Base-by-base conservation (phyloP, 2,888 invertebrate species). In the Pachliopta kotzebuea region DNA sequence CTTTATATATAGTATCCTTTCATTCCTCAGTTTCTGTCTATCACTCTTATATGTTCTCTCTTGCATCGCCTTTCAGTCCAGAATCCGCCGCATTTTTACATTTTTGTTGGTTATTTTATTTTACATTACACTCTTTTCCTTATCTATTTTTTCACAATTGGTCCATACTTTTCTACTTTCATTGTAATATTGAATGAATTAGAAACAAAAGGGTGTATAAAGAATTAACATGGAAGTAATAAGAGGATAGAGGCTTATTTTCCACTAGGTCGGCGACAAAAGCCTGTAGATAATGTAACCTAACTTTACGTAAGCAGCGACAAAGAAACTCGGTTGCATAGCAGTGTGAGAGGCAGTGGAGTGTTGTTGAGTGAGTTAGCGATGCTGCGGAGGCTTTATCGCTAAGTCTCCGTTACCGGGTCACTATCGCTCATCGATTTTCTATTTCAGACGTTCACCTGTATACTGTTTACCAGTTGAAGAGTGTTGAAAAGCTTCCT, bases 371-470 rank as follows among this genome's bases (percentile, higher is more conserved):
- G 65, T 60, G 59, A 63, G 65, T 67, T 60, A 61, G 56, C 52
- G 60, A 26, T 59, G 62, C 65, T 59, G 49, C 65, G 59, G 60
- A 57, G 59, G 29, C 54, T 64, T 64, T 64, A 60, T 56, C 42
- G 67, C 65, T 68, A 68, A 69, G 64, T 68, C 69, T 72, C 70
- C 69, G 63, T 60, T 67, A 60, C 72, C 68, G 63, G 72, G 71
- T 74, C 74, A 73, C 72, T 72, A 74, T 74, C 71, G 70, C 64
- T 72, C 75, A 77, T 75, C 77, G 76, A 77, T 78, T 77, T 76
- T 75, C 76, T 76, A 77, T 77, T 76, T 74, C 71, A 74, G 67
- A 67, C 67, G 69, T 70, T 71, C 73, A 73, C 73, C 73, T 74
- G 71, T 69, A 72, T 70, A 74, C 72, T 70, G 72, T 74, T 71